Conservation (phyloP, 2,797 vertebrate genomes). For the Manis crassicaudata region DNA sequence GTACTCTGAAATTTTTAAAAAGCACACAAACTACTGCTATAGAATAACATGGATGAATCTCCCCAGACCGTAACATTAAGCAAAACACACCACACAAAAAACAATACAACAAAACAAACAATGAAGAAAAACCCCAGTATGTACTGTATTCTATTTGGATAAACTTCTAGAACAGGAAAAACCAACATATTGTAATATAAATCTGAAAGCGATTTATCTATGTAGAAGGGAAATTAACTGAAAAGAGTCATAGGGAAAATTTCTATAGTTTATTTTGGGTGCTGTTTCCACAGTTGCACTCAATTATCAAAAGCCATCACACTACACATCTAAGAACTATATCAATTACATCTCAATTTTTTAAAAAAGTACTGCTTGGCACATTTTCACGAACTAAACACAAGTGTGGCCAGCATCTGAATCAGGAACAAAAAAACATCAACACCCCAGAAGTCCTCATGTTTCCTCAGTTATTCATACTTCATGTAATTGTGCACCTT, state of each 20-base stretch:
- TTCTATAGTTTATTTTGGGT: not conserved
- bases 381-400: not conserved
- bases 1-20: not conserved
- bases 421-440: constrained; percentile 19
- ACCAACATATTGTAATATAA: not conserved
- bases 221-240: not conserved
- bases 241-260: not conserved
- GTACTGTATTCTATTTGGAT: not conserved
- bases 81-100: not conserved
- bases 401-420: not conserved
- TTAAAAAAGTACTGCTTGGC: not conserved
- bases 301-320: not conserved
- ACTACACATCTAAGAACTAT: not conserved
- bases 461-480: not conserved
- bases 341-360: not conserved
- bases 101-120: not conserved
- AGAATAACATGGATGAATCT: not conserved
- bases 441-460: not conserved
- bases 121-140: not conserved
- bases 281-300: not conserved
- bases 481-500: not conserved
- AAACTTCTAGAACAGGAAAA: not conserved
- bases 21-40: not conserved
- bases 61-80: not conserved
- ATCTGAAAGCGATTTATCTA: not conserved